Evolutionary conservation across 2,888 invertebrate species (phyloP), one percentile per base, ranked within the genome.

Genomic region (Mythimna albipuncta): DNA sequence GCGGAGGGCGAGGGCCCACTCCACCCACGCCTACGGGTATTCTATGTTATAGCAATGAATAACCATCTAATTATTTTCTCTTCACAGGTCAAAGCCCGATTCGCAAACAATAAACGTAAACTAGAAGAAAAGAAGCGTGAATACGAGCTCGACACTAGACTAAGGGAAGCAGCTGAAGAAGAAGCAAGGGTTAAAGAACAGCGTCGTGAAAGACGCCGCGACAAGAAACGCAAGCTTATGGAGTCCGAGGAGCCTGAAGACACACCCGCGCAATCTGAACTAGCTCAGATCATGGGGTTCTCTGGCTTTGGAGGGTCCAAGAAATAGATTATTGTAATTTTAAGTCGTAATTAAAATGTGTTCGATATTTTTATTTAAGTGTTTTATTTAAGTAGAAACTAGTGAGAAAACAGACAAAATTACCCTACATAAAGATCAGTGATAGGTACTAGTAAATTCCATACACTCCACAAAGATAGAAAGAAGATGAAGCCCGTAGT

Each of bases 281-380:
- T 99, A 91, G 98, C 98, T 21, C 97, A 98, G 84, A 98, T 99
- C 79, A 99, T 99, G 99, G 99, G 99, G 11, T 99, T 99, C 92
- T 98, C 98, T 10, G 99, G 99, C 0, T 99, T 99, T 95, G 98
- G 98, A 10, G 97, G 98, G 6, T 97, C 98, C 7, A 99, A 98
- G 90, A 98, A 98, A 92, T 97, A 97, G 70, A 13, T 41, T 35
- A 26, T 44, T n/a, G 19, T 64, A 47, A n/a, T 64, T 61, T 54
- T 69, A 68, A 35, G 9, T 82, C 16, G 2, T 78, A 55, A 81
- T 68, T 82, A 83, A 83, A 63, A 64, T 66, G 32, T 74, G 62
- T 83, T 82, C 68, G 19, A 63, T 65, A 80, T 66, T 35, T 59
- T 50, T 63, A 11, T 41, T 59, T 3, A 47, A 16, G 3, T 44